These are phyloP conservation scores for Dicranocentrus wangi DNA, from an alignment of 2,888 invertebrate species.

Conservation along the genomic window DNA sequence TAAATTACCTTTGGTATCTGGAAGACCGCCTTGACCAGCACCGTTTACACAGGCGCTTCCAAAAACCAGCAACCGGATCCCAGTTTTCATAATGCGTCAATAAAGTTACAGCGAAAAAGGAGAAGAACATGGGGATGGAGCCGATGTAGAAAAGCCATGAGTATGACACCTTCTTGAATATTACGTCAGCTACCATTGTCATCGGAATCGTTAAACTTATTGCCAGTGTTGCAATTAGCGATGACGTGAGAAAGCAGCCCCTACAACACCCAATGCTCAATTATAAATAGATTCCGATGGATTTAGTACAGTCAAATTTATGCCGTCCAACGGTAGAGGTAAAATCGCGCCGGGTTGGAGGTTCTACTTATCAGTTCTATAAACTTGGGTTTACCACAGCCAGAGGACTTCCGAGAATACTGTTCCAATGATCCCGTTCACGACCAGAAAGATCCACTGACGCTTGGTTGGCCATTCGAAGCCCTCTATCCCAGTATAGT, in stretches of 20 bases:
- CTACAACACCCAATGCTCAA: too few relatives aligned
- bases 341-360: too few relatives aligned
- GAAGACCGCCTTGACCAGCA: conserved; percentile 39
- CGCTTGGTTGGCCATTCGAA: conserved; percentile 89
- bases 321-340: conserved; percentile 1
- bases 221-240: conserved; percentile 89
- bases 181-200: conserved; percentile 88
- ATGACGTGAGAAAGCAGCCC: conserved; percentile 95
- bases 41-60: conserved; percentile 76
- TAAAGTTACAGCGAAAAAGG: conserved; percentile 83
- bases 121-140: conserved; percentile 84
- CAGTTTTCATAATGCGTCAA: conserved; percentile 86
- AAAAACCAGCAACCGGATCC: conserved; percentile 83
- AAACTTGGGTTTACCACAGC: too few relatives aligned
- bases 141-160: conserved; percentile 85
- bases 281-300: too few relatives aligned
- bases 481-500: conserved; percentile 84
- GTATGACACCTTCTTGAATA: conserved; percentile 82
- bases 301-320: too few relatives aligned
- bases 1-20: conserved; percentile 67
- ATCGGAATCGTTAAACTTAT: conserved; percentile 91
- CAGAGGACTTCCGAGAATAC: conserved; percentile 93
- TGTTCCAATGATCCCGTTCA: conserved; percentile 93
- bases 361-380: too few relatives aligned
- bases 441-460: conserved; percentile 85